Conservation (phyloP, 2,797 vertebrate species). For the Melanotaenia boesemani region DNA sequence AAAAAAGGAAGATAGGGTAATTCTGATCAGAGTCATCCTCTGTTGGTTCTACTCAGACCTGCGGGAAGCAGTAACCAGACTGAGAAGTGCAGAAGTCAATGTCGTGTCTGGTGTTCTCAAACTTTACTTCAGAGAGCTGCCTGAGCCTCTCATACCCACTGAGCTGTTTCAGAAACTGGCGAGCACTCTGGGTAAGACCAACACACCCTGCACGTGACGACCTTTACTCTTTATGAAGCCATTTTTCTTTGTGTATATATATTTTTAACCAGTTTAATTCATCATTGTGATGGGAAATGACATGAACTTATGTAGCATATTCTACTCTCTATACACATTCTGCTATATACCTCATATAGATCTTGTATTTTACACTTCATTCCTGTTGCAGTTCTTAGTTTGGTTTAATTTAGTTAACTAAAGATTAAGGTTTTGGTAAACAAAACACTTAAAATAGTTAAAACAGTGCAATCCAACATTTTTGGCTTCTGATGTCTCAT, state of each 20-base stretch:
- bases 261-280: not conserved
- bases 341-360: not conserved
- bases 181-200: constrained; percentile 66
- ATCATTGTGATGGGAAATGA: not conserved
- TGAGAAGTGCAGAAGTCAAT: constrained; percentile 80
- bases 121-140: constrained; percentile 84
- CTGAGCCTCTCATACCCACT: constrained; percentile 79
- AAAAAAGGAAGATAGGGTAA: not conserved
- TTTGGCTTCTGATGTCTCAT: not conserved
- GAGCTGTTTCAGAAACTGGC: constrained; percentile 76
- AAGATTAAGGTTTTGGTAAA: too few species aligned
- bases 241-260: not conserved
- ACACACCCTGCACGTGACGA: not conserved
- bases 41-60: constrained; percentile 64
- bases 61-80: constrained; percentile 76
- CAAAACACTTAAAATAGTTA: not conserved
- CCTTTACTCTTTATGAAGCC: not conserved
- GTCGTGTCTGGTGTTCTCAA: constrained; percentile 82
- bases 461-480: too few species aligned
- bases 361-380: not conserved
- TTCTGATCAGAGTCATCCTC: not conserved
- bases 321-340: not conserved
- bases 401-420: too few species aligned
- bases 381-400: too few species aligned
- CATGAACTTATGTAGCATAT: too few species aligned